A percentile compares a stretch with the other conserved stretches of the same genome.
phyloP scores from a whole-genome alignment of 2,888 invertebrate species.

The Micropterix aruncella region DNA sequence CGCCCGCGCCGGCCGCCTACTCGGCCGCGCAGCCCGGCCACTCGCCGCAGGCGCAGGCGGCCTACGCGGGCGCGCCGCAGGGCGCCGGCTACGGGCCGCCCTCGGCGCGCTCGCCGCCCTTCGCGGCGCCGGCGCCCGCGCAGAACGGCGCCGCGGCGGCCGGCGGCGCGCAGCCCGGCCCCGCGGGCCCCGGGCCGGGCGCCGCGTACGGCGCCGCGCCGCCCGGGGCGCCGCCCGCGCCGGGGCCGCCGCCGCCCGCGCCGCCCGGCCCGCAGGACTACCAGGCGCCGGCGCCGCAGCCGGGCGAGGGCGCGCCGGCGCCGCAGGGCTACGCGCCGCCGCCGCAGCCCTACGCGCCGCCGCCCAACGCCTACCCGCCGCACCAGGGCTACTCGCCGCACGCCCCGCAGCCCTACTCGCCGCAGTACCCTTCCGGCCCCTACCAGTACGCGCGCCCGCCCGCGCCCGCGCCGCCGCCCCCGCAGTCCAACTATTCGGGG shows the following conservation, averaged over 20 bases:
- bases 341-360: constrained; percentile 34
- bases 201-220: constrained; percentile 47
- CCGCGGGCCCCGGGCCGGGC: constrained; percentile 34
- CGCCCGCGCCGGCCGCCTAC: constrained; percentile 38
- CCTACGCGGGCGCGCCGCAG: constrained; percentile 35
- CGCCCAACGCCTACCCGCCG: constrained; percentile 33
- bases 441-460: constrained; percentile 43
- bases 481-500: constrained; percentile 60
- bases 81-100: constrained; percentile 47
- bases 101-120: constrained; percentile 47
- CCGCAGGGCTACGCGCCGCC: constrained; percentile 40
- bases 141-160: constrained; percentile 25
- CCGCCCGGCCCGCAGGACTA: constrained; percentile 22
- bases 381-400: constrained; percentile 28
- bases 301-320: constrained; percentile 36
- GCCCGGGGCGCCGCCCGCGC: constrained; percentile 46
- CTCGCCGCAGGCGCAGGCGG: constrained; percentile 41
- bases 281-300: constrained; percentile 15
- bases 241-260: constrained; percentile 41
- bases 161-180: constrained; percentile 29
- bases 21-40: constrained; percentile 37
- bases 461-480: constrained; percentile 51
- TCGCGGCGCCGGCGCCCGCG: constrained; percentile 43
- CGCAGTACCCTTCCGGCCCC: constrained; percentile 41
- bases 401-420: constrained; percentile 35